Base-by-base conservation (phyloP, 2,888 invertebrate genomes). In the Liodrosophila aerea region DNA sequence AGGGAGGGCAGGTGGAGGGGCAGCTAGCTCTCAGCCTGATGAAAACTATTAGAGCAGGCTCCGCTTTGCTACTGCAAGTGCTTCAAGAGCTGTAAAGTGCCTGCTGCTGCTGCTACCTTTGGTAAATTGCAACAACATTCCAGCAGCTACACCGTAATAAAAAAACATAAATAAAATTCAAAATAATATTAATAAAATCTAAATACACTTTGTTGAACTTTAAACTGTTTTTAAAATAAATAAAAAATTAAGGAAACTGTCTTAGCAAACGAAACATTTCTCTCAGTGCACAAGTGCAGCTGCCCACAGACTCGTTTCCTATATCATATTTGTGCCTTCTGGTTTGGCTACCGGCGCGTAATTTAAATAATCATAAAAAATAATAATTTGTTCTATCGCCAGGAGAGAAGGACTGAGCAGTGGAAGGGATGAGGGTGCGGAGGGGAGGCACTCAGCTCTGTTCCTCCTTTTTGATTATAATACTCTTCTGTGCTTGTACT, bases 361-460 rank as follows among this genome's bases (percentile, higher is more conserved):
- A 81, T 81, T 81, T 81, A 85, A 81, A 81, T 81, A 81, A 81
- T 81, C 81, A 80, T 81, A 83, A 85, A 85, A 81, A 80, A 81
- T 85, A 81, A 85, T 81, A 81, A 81, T 81, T 84, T 82, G 51
- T 64, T 84, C 77, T 81, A 76, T 72, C 61, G 61, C 66, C n/a
- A 8, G 44, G 36, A 15, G n/a, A 58, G 29, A 1, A 13, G 7
- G 4, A 1, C 11, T 0, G 9, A 13, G 15, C 4, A 12, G 4
- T 12, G 22, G 22, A 15, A n/a, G 15, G 2, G 22, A 9, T 1
- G 13, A 27, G 12, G 34, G 15, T n/a, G 51, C 41, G 43, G 47
- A 67, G 54, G 53, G 41, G 46, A 37, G 39, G 27, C 50, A 36
- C 29, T 53, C 45, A 9, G 29, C 5, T 34, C 33, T 34, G 12